Base-by-base conservation (phyloP, 2,113 vertebrate species). In the Callionymus lyra region DNA sequence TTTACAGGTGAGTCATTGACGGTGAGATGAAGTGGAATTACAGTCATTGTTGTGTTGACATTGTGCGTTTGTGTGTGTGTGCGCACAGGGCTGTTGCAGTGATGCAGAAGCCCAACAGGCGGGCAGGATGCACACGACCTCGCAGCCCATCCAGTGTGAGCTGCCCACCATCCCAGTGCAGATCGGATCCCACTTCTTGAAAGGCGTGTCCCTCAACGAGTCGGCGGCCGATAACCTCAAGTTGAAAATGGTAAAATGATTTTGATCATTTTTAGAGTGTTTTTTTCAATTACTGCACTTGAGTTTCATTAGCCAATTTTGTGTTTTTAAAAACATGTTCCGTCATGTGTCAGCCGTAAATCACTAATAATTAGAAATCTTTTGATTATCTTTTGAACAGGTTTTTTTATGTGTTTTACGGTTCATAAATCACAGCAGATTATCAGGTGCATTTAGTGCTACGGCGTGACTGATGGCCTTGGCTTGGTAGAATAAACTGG, bases 101-200 rank as follows among this genome's bases (percentile, higher is more conserved):
- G 95, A 98, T 17, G 94, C 87, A 0, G 95, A 99, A 82, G 94
- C 92, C 32, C 92, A 97, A 74, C 95, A 99, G 77, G 90, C 94
- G 0, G 95, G 95, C 45, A 85, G 90, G 60, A 91, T 92, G 70
- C 94, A 97, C 75, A 97, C 90, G 44, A 90, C 90, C 35, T 85
- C 93, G 2, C 94, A 97, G 81, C 90, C 93, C 47, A 91, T 99
- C 65, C 94, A 97, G 82, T 97, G 90, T 40, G 94, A 99, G 77
- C 85, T 99, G 56, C 94, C 95, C 59, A 97, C 93, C 3, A 89
- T 99, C 45, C 93, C 94, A 0, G 87, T 99, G 48, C 95, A 99
- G 76, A 97, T 99, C 0, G 94, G 93, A 59, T 84, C 92, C 0
- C 93, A 92, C 63, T 96, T 97, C 63, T 86, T 99, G 62, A 96